Conservation (phyloP, 2,113 vertebrate genomes). For the Anseranas semipalmata region DNA sequence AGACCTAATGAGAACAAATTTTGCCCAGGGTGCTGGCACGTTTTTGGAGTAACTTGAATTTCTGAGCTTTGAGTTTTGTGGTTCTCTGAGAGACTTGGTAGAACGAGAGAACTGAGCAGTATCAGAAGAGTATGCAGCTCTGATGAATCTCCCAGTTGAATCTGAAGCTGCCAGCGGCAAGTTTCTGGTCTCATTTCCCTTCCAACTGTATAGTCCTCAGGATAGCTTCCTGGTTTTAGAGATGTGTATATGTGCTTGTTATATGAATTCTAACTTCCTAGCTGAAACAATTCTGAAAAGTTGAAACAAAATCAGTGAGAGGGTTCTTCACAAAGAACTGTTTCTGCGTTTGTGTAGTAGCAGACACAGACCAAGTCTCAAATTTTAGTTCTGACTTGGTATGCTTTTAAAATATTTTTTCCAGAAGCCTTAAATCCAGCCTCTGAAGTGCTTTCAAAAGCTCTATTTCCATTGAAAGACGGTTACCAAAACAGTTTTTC, state of each 20-base stretch:
- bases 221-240: neutral
- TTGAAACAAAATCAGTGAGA: neutral
- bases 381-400: neutral
- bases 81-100: neutral
- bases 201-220: neutral
- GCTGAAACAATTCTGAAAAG: neutral
- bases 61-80: neutral
- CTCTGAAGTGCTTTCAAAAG: neutral
- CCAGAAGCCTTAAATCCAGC: neutral
- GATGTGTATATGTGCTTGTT: accelerated
- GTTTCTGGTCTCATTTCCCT: neutral
- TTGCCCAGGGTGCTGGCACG: neutral
- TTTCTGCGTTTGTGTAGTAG: neutral
- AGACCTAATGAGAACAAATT: neutral
- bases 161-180: neutral
- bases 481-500: neutral
- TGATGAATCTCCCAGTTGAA: neutral
- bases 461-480: neutral
- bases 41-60: neutral
- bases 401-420: neutral
- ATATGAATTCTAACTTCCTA: neutral
- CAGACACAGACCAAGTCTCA: neutral
- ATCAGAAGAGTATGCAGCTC: neutral
- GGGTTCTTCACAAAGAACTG: neutral
- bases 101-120: neutral